phyloP scores from a whole-genome alignment of 2,113 vertebrate species.

The Triplophysa siluroides region DNA sequence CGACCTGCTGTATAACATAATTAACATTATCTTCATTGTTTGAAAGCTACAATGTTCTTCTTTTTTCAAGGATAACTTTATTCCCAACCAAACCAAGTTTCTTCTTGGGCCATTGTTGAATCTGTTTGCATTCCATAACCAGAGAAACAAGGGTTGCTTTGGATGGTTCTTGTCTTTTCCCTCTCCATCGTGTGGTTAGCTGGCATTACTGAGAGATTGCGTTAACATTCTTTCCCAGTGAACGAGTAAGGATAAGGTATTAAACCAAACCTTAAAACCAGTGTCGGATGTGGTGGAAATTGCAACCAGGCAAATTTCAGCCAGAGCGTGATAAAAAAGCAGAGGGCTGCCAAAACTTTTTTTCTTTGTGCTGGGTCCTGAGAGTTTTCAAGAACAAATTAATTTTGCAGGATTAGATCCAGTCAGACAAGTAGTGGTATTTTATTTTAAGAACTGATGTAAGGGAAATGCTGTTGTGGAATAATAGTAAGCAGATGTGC shows the following conservation, averaged over 20 bases:
- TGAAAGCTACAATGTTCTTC: not conserved
- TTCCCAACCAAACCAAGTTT: conserved; percentile 4
- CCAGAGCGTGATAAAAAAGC: not conserved
- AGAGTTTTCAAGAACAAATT: conserved; percentile 26
- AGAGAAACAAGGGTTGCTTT: conserved; percentile 44
- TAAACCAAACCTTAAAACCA: not conserved
- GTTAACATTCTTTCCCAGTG: conserved; percentile 39
- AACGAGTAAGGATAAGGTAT: not conserved
- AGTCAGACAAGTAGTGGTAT: not conserved
- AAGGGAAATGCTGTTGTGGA: conserved; percentile 37
- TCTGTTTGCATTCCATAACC: conserved; percentile 38
- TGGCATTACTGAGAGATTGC: conserved; percentile 63
- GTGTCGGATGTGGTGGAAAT: not conserved
- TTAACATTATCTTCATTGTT: not conserved
- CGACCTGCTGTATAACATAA: too few relatives aligned
- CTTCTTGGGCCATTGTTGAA: not conserved
- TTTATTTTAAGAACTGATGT: conserved; percentile 8
- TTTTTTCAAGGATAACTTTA: not conserved
- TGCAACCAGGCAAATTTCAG: not conserved
- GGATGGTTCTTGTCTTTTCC: conserved; percentile 59
- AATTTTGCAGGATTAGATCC: conserved; percentile 15
- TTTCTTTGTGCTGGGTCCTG: not conserved
- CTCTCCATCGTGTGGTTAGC: conserved; percentile 53
- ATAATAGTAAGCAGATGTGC: conserved; percentile 21
- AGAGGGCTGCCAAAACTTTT: not conserved